phyloP scores from a whole-genome alignment of 2,888 invertebrate species.

The Biston stratarius region DNA sequence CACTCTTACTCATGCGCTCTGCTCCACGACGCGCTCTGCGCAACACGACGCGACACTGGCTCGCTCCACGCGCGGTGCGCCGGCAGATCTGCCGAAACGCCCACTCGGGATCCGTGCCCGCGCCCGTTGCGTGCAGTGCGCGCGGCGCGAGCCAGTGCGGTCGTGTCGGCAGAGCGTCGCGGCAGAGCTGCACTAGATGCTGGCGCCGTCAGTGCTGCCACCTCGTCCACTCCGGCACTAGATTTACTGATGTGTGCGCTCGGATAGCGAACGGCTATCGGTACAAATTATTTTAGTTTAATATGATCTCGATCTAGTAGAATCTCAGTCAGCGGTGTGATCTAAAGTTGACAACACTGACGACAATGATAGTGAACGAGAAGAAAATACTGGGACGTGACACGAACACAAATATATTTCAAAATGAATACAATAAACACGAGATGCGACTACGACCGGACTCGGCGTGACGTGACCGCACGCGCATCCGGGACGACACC shows the following conservation, averaged over 20 bases:
- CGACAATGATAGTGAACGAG: constrained; percentile 55
- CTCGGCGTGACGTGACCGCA: too few species aligned
- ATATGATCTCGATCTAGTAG: too few species aligned
- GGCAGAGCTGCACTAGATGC: constrained; percentile 55
- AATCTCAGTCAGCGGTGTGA: too few species aligned
- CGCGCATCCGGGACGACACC: too few species aligned
- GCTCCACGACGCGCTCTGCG: constrained; percentile 46
- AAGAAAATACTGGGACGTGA: constrained; percentile 64
- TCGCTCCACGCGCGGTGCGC: too few species aligned
- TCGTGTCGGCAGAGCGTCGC: constrained; percentile 66
- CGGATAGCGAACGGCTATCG: too few species aligned
- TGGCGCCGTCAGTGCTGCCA: too few species aligned
- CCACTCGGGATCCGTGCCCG: too few species aligned
- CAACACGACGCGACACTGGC: constrained; percentile 32
- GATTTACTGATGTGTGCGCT: too few species aligned
- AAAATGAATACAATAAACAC: constrained; percentile 54
- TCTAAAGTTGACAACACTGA: background rate
- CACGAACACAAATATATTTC: constrained; percentile 63
- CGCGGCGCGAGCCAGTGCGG: constrained; percentile 54
- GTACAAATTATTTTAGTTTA: too few species aligned
- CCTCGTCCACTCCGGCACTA: too few species aligned
- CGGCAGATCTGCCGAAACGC: too few species aligned
- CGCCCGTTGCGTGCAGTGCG: background rate
- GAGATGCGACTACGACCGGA: constrained; percentile 47
- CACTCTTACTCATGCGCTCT: constrained; percentile 80